Evolutionary conservation across 2,888 invertebrate species (phyloP).

Genomic region (Rhyacophila evoluta): DNA sequence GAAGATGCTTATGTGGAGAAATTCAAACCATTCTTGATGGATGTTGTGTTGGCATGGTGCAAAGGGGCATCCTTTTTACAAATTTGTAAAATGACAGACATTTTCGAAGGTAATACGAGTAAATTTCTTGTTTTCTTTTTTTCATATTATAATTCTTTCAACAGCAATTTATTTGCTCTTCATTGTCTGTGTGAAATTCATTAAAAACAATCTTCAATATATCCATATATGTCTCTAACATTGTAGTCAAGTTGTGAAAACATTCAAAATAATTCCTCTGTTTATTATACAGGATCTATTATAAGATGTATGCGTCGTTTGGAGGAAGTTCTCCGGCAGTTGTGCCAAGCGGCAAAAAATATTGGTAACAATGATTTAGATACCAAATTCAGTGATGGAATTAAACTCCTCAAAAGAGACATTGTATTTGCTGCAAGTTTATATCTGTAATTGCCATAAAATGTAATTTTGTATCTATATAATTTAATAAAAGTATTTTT

Average conservation of each 20-base stretch:
- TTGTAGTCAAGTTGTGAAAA: too few species aligned
- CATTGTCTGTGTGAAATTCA: too few species aligned
- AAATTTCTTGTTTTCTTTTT: too few species aligned
- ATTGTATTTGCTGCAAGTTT: constrained; percentile 99
- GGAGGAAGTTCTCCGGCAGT: constrained; percentile 95
- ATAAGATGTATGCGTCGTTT: constrained; percentile 93
- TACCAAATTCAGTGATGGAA: constrained; percentile 94
- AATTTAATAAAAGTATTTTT: constrained; percentile 12
- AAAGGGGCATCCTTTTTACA: constrained; percentile 92
- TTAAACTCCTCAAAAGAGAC: constrained; percentile 93
- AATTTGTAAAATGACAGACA: constrained; percentile 95
- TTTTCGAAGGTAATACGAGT: constrained; percentile 86
- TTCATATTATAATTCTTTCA: too few species aligned
- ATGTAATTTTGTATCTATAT: background rate
- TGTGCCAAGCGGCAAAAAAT: constrained; percentile 95
- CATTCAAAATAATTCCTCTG: too few species aligned
- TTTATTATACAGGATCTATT: constrained; percentile 71
- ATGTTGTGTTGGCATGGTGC: constrained; percentile 96
- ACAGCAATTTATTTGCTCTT: too few species aligned
- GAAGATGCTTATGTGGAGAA: constrained; percentile 91
- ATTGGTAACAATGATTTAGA: constrained; percentile 97
- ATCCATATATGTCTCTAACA: too few species aligned
- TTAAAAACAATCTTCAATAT: too few species aligned
- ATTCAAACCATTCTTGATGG: constrained; percentile 97
- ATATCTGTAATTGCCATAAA: constrained; percentile 78